A percentile compares a stretch with the other conserved stretches of the same genome.
Evolutionary conservation across 2,888 invertebrate genomes (phyloP).

Genomic region (Argyresthia goedartella): DNA sequence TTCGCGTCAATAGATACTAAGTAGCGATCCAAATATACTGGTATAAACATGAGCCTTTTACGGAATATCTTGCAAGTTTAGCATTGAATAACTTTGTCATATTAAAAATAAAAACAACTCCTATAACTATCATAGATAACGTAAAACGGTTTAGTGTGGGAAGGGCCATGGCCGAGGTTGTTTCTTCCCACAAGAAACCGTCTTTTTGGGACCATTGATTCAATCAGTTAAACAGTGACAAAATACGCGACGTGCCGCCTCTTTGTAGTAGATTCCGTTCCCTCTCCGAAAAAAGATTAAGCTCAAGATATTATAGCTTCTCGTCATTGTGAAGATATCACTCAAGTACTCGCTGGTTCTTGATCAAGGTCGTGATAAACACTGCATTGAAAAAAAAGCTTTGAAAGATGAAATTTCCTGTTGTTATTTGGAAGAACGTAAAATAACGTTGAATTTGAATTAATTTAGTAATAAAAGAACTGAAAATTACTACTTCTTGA

Average conservation of each 20-base stretch:
- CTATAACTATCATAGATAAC: too few species aligned
- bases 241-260: conserved; percentile 54
- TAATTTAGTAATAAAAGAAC: too few species aligned
- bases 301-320: conserved; percentile 53
- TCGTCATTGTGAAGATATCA: conserved; percentile 68
- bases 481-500: too few species aligned
- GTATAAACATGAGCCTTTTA: too few species aligned
- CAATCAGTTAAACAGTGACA: conserved; percentile 66
- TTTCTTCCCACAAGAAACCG: too few species aligned
- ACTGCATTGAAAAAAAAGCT: conserved; percentile 37
- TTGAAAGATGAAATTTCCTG: neutral
- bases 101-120: too few species aligned
- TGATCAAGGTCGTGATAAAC: conserved; percentile 48
- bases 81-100: too few species aligned
- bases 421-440: neutral
- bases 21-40: too few species aligned
- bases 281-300: conserved; percentile 44
- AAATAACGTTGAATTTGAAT: neutral
- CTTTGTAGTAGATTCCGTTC: conserved; percentile 53
- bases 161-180: too few species aligned
- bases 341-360: conserved; percentile 65
- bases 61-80: too few species aligned
- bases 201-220: conserved; percentile 29
- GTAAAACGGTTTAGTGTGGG: too few species aligned
- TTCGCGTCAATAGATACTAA: too few species aligned